Evolutionary conservation across 2,888 invertebrate species (phyloP).

Genomic region (Drosophila siamana): DNA sequence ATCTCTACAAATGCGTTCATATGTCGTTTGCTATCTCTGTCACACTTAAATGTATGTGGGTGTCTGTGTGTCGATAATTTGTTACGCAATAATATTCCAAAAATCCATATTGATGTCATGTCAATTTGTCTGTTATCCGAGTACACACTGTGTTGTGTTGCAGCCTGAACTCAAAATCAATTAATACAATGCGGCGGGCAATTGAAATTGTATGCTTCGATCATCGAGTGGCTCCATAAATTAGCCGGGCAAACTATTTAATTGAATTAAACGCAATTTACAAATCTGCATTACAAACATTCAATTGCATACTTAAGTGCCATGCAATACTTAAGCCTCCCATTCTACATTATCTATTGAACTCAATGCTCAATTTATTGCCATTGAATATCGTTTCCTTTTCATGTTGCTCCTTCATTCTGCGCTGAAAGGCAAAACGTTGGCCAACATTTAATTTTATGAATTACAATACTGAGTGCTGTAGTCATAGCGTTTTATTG

Average conservation of each 20-base stretch:
- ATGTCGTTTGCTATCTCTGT: constrained; percentile 9
- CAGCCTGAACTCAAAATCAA: constrained; percentile 52
- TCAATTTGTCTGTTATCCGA: constrained; percentile 55
- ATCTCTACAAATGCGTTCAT: neutral
- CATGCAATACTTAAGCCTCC: constrained; percentile 14
- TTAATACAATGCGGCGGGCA: constrained; percentile 48
- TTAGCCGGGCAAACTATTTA: constrained; percentile 59
- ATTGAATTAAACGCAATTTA: constrained; percentile 65
- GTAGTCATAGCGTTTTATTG: neutral
- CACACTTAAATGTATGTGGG: constrained; percentile 11
- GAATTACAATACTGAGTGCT: neutral
- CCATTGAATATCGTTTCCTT: neutral
- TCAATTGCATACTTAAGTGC: constrained; percentile 32
- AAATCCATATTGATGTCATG: constrained; percentile 53
- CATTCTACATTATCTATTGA: too few relatives aligned
- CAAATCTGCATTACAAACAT: constrained; percentile 53
- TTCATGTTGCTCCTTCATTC: neutral
- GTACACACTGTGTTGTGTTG: constrained; percentile 50
- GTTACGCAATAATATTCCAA: constrained; percentile 58
- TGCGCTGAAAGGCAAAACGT: neutral
- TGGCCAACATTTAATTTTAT: constrained; percentile 3
- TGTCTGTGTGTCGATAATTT: constrained; percentile 52
- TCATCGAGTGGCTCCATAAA: constrained; percentile 60
- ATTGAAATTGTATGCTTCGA: constrained; percentile 32
- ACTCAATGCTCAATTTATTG: neutral